These are phyloP conservation scores for Heteromyza rotundicornis DNA, from an alignment of 2,888 invertebrate genomes.

Conservation along the genomic window DNA sequence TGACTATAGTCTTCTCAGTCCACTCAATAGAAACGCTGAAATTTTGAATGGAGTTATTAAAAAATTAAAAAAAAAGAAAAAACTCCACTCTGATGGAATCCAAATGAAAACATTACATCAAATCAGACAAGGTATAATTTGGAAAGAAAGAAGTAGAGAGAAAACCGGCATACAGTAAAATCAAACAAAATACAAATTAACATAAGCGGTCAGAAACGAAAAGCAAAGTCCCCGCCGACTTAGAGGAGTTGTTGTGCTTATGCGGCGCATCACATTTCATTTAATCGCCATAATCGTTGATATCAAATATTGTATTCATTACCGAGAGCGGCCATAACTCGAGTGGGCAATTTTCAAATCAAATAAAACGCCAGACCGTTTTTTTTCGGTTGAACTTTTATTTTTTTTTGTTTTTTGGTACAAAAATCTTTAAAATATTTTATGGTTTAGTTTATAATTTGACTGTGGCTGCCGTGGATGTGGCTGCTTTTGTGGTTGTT, in stretches of 20 bases:
- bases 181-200: slow-evolving; percentile 15
- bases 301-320: slow-evolving; percentile 6
- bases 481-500: neutral
- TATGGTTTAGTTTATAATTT: neutral
- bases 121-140: slow-evolving; percentile 10
- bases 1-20: too few relatives aligned
- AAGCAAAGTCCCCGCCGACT: slow-evolving; percentile 14
- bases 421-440: neutral
- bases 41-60: neutral
- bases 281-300: slow-evolving; percentile 15
- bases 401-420: too few relatives aligned
- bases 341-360: slow-evolving; percentile 13
- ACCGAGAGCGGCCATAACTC: neutral
- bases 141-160: neutral
- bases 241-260: slow-evolving; percentile 2
- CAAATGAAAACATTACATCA: neutral
- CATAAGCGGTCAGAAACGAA: slow-evolving; percentile 19
- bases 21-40: neutral
- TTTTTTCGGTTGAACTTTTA: neutral
- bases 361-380: slow-evolving; percentile 4
- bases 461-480: neutral
- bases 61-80: neutral
- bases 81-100: neutral
- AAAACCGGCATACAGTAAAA: neutral
- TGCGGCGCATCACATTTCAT: slow-evolving; percentile 15